These are phyloP conservation scores for Elysia crispata DNA, from an alignment of 2,888 invertebrate genomes.

Conservation along the genomic window DNA sequence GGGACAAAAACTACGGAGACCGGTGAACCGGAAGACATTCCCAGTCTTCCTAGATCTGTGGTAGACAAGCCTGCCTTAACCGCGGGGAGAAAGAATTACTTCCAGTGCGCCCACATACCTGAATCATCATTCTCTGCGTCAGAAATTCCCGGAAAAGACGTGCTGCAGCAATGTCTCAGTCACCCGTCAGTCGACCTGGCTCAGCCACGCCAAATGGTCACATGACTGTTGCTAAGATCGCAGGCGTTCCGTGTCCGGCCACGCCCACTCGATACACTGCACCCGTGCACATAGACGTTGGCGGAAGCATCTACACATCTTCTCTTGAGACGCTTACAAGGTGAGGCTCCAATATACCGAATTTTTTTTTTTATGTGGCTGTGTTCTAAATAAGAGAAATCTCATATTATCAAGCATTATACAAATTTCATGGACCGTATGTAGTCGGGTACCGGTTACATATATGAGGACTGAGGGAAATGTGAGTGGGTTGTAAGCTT, in stretches of 20 bases:
- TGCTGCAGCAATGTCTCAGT: constrained; percentile 50
- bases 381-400: no score
- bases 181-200: constrained; percentile 57
- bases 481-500: no score
- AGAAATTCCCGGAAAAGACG: neutral
- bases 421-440: no score
- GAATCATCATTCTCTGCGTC: constrained; percentile 6
- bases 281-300: constrained; percentile 98
- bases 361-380: no score
- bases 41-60: no score
- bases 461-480: no score
- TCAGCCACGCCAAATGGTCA: constrained; percentile 80
- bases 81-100: neutral
- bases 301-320: constrained; percentile 97
- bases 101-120: neutral
- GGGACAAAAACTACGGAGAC: no score
- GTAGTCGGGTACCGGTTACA: no score
- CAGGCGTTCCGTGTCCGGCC: constrained; percentile 95
- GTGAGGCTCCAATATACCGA: constrained; percentile 81
- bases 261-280: constrained; percentile 94
- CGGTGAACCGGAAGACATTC: no score
- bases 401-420: no score
- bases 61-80: neutral
- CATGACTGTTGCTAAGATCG: constrained; percentile 81
- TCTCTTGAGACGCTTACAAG: constrained; percentile 95